Base-by-base conservation (phyloP, 2,888 invertebrate genomes). In the Choreutis nemorana region DNA sequence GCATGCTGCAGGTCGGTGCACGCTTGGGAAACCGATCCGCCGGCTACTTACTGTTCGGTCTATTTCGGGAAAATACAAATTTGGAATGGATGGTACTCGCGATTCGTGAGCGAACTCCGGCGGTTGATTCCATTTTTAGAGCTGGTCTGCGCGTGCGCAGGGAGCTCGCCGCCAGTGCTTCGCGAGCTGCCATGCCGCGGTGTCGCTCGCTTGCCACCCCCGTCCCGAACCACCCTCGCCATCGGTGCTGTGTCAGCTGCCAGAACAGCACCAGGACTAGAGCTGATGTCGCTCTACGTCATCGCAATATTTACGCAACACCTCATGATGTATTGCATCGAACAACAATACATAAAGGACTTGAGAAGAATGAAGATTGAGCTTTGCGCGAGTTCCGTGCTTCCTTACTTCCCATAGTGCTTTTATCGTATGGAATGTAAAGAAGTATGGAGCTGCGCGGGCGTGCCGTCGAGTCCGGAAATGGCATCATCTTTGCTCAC, bases 371-470 rank as follows among this genome's bases (percentile, higher is more conserved):
- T 37, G 61, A 66, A 70, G 60, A 60, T 34, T 32, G 29, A 65
- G 80, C 83, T 80, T 81, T 68, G 81, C 81, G 83, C 82, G 81
- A 85, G 89, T 89, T 89, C 91, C 91, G 90, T 92, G 89, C 92
- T 92, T 92, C 91, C 89, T 91, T 91, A 91, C 91, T 91, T 91
- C 90, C 91, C 91, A 91, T 91, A 92, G 89, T 88, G 82, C 70
- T 81, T 83, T 62, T 77, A 85, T 72, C 86, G 80, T 93, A 93
- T 93, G 93, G 93, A 94, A 94, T 93, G 93, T 93, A 93, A 93
- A 93, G 94, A 94, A 94, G 92, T 93, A 90, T 90, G 90, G 90
- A 89, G 89, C 87, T 82, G 77, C 79, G 77, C 73, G 65, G 78
- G 77, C 70, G 67, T 64, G 55, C 48, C 71, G 50, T 43, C 71